Percentiles rank a stretch among this genome's conserved stretches.
These are phyloP conservation scores for Actinia equina DNA, from an alignment of 64 coral and sea anemone species.

Conservation along the genomic window DNA sequence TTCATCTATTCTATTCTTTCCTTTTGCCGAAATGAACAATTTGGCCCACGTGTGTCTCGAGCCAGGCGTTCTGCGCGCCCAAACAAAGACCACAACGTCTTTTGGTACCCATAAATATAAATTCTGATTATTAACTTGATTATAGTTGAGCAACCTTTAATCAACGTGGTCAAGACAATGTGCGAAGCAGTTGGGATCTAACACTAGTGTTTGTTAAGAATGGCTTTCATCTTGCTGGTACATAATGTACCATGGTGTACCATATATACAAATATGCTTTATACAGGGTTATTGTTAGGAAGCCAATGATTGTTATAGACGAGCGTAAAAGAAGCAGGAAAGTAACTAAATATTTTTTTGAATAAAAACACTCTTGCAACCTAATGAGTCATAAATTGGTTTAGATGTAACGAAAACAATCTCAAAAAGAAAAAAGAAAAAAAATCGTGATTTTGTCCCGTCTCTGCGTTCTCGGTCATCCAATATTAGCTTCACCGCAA, in stretches of 20 bases:
- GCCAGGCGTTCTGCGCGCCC: background rate
- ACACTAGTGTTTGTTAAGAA: background rate
- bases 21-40: background rate
- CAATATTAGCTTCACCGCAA: background rate
- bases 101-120: background rate
- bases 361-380: too few species aligned
- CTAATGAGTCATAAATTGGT: too few species aligned
- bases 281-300: background rate
- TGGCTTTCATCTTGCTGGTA: background rate
- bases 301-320: too few species aligned
- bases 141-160: background rate
- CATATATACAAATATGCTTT: background rate
- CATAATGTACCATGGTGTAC: background rate
- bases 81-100: background rate
- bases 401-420: too few species aligned
- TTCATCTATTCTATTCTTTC: background rate
- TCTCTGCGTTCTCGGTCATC: too few species aligned
- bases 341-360: too few species aligned
- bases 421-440: too few species aligned
- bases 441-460: too few species aligned
- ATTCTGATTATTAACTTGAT: background rate
- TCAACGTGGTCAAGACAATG: constrained; percentile 4
- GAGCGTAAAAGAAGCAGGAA: too few species aligned
- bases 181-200: background rate
- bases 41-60: background rate